These are phyloP conservation scores for Tridacna gigas DNA, from an alignment of 2,888 invertebrate genomes.

Conservation along the genomic window DNA sequence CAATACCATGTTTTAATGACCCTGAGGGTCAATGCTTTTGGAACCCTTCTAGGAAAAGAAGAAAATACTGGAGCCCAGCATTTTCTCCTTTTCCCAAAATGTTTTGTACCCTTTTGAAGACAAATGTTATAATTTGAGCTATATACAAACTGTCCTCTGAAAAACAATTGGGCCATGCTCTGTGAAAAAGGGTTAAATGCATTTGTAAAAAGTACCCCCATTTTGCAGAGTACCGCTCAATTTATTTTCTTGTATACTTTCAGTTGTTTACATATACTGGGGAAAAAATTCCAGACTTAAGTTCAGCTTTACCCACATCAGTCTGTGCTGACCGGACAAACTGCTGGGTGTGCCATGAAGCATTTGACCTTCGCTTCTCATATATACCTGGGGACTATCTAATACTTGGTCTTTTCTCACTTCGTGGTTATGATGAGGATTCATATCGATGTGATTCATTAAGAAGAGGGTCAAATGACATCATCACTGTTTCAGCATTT, in stretches of 20 bases:
- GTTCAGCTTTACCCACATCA: conserved; percentile 32
- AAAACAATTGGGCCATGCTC: too few relatives aligned
- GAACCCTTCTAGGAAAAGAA: not conserved
- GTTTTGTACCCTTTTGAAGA: too few relatives aligned
- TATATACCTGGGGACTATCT: conserved; percentile 69
- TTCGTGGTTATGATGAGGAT: conserved; percentile 58
- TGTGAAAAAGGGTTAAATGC: too few relatives aligned
- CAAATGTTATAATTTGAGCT: too few relatives aligned
- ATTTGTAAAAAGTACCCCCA: too few relatives aligned
- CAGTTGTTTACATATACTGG: conserved; percentile 14
- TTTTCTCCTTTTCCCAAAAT: not conserved
- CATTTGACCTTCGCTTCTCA: conserved; percentile 55
- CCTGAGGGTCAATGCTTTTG: too few relatives aligned
- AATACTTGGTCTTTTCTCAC: conserved; percentile 70
- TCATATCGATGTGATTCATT: conserved; percentile 62
- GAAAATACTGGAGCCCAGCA: not conserved
- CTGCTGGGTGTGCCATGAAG: conserved; percentile 52
- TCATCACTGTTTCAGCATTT: conserved; percentile 70
- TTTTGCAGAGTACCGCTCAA: too few relatives aligned
- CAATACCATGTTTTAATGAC: too few relatives aligned
- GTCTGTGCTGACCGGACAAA: conserved; percentile 24
- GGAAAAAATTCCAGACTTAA: not conserved
- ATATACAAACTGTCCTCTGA: too few relatives aligned
- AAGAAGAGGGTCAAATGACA: conserved; percentile 61
- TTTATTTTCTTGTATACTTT: not conserved